A percentile compares a stretch with the other conserved stretches of the same genome.
Conservation (phyloP, 2,888 invertebrate genomes). For the Perdita meconis region DNA sequence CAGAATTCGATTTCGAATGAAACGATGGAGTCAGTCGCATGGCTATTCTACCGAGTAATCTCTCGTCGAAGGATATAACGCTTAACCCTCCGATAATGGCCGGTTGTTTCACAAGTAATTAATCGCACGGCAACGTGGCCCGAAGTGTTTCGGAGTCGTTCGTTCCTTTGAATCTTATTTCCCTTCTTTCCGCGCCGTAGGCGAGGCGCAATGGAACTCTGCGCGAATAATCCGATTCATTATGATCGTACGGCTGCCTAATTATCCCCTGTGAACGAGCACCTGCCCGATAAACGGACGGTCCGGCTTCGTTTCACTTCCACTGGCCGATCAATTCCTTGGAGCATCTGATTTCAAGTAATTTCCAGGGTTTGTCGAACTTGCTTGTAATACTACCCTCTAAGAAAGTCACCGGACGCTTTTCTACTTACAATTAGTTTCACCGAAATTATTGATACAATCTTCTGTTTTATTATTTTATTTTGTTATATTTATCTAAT, state of each 20-base stretch:
- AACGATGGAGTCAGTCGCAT: conserved; percentile 19
- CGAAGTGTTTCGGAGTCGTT: conserved; percentile 13
- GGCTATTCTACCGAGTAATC: conserved; percentile 41
- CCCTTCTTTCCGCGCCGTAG: conserved; percentile 28
- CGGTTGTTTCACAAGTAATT: conserved; percentile 52
- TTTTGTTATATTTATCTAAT: too few species aligned
- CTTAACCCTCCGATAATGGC: conserved; percentile 36
- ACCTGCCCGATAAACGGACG: conserved; percentile 14
- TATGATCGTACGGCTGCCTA: conserved; percentile 37
- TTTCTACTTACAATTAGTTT: too few species aligned
- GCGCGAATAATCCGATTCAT: conserved; percentile 50
- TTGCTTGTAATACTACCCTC: neutral
- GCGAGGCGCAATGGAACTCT: conserved; percentile 31
- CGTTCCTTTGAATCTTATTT: conserved; percentile 24
- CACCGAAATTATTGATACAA: too few species aligned
- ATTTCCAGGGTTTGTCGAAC: neutral
- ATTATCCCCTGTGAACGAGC: conserved; percentile 35
- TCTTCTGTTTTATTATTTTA: too few species aligned
- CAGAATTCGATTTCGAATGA: conserved; percentile 32
- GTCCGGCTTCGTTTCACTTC: conserved; percentile 12
- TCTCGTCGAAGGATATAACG: conserved; percentile 37
- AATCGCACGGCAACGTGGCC: conserved; percentile 37
- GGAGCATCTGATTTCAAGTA: neutral
- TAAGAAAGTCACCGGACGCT: too few species aligned
- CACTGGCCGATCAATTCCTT: conserved; percentile 10